These are phyloP conservation scores for Parazoanthus atlanticus DNA, from an alignment of 92 coral and sea anemone genomes.

Conservation along the genomic window DNA sequence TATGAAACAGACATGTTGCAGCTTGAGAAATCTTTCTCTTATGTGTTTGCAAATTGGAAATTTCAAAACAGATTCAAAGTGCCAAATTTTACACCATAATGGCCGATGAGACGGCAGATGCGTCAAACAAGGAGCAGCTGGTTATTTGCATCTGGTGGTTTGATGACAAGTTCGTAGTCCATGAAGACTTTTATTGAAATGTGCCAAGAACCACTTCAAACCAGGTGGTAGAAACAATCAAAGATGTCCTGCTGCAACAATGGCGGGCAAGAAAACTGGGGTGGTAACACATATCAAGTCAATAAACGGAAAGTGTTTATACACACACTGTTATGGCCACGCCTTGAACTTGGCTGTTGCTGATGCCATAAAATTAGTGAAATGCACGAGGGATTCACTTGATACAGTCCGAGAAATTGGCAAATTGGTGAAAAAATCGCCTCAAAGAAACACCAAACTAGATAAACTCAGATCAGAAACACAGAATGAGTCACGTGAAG, in stretches of 20 bases:
- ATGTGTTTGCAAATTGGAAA: too few relatives aligned
- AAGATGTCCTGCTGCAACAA: too few relatives aligned
- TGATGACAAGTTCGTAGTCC: too few relatives aligned
- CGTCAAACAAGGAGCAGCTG: too few relatives aligned
- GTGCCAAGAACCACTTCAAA: background rate
- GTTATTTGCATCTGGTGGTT: too few relatives aligned
- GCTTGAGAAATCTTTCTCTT: too few relatives aligned
- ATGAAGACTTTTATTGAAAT: slow-evolving; percentile 48
- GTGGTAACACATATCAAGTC: slow-evolving; percentile 53
- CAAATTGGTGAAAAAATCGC: slow-evolving; percentile 11
- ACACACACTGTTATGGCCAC: slow-evolving; percentile 62
- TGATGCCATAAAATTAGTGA: slow-evolving; percentile 49
- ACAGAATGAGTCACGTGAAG: too few relatives aligned
- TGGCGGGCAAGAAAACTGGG: background rate
- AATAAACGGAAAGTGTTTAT: slow-evolving; percentile 52
- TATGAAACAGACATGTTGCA: too few relatives aligned
- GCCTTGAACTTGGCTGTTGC: slow-evolving; percentile 57
- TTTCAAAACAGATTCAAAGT: too few relatives aligned
- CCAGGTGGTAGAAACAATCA: slow-evolving; percentile 1
- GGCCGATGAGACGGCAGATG: too few relatives aligned
- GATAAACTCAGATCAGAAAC: too few relatives aligned
- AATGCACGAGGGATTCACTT: slow-evolving; percentile 54
- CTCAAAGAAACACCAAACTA: slow-evolving; percentile 1
- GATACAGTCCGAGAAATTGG: slow-evolving; percentile 31
- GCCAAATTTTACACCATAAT: too few relatives aligned